Conservation (phyloP, 2,888 invertebrate genomes). For the Tipula vernalis region DNA sequence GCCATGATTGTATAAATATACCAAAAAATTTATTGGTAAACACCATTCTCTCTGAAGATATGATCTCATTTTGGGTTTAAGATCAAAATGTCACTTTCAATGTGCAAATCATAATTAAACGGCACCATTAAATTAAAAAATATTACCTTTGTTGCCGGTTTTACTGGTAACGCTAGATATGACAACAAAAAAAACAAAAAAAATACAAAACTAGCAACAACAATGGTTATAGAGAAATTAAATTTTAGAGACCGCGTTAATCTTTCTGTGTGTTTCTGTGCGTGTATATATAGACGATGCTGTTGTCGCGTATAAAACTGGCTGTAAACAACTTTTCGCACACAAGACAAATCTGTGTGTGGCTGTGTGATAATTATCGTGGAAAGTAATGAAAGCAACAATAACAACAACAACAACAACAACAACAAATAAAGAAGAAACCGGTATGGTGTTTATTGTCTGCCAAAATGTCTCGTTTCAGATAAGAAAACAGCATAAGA, state of each 20-base stretch:
- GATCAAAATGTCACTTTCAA: not conserved
- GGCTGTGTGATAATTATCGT: not conserved
- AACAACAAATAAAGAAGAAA: not conserved
- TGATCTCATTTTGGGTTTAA: not conserved
- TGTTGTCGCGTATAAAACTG: not conserved
- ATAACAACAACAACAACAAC: not conserved
- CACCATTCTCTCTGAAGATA: not conserved
- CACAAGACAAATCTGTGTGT: not conserved
- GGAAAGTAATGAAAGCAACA: not conserved
- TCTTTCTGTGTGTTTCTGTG: not conserved
- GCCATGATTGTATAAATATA: not conserved
- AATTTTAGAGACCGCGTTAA: not conserved
- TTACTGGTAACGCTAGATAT: not conserved
- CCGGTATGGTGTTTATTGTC: not conserved
- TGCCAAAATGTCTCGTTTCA: not conserved
- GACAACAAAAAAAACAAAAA: not conserved
- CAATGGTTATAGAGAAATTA: not conserved
- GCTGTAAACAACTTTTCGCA: not conserved
- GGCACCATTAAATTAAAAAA: not conserved
- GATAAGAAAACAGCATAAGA: not conserved
- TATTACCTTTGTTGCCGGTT: not conserved
- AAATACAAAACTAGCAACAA: not conserved
- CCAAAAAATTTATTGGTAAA: not conserved
- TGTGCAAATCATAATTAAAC: not conserved
- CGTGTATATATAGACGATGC: not conserved